These are phyloP conservation scores for Melospiza melodia DNA, from an alignment of 2,113 vertebrate genomes.

Conservation along the genomic window DNA sequence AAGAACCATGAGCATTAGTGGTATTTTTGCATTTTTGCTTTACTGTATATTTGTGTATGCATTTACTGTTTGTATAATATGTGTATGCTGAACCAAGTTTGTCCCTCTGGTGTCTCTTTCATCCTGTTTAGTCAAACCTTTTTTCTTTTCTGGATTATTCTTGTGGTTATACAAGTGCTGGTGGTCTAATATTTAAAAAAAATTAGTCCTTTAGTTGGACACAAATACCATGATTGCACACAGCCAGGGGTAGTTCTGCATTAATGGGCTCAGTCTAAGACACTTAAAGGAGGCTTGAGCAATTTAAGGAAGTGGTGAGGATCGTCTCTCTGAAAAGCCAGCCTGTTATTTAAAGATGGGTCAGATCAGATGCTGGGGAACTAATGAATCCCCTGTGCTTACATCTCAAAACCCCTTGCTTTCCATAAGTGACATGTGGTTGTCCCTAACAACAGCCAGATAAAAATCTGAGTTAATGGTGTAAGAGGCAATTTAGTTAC, in stretches of 20 bases:
- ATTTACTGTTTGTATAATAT: not conserved
- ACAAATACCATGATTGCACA: not conserved
- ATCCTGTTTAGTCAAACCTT: not conserved
- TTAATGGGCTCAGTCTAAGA: not conserved
- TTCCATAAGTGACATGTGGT: not conserved
- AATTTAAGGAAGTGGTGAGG: not conserved
- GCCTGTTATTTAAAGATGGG: not conserved
- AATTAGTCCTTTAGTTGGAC: not conserved
- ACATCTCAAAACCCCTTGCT: not conserved
- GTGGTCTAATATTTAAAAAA: not conserved
- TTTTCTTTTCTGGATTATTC: not conserved
- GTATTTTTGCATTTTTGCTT: not conserved
- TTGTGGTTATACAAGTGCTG: not conserved
- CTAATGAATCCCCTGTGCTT: not conserved
- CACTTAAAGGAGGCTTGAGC: not conserved
- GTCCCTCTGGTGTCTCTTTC: not conserved
- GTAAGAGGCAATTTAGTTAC: not conserved
- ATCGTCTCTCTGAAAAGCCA: not conserved
- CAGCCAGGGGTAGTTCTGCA: not conserved
- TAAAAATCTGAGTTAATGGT: not conserved
- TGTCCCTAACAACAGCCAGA: not conserved
- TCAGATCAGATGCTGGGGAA: not conserved
- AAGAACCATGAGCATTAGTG: not conserved
- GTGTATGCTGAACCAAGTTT: not conserved
- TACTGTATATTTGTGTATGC: not conserved